Evolutionary conservation across 2,113 vertebrate species (phyloP), one percentile per base, ranked within the genome.

Genomic region (Lycocorax pyrrhopterus): DNA sequence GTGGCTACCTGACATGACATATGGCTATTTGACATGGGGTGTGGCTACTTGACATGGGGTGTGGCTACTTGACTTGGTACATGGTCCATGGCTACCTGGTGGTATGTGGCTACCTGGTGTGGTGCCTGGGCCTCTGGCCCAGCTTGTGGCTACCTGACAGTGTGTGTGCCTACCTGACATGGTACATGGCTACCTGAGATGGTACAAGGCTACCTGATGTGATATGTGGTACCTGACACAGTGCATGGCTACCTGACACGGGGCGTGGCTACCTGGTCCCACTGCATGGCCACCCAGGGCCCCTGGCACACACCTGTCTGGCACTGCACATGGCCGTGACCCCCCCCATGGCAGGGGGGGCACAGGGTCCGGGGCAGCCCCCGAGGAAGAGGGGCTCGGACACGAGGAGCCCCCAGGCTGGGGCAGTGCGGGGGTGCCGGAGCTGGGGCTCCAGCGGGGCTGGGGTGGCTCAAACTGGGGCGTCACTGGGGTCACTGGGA

Each of bases 321-420:
- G 22, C 58, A 8, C 30, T 8, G 49, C 43, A 15, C 43, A 1
- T 2, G 39, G 39, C 39, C 0, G 10, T 5, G n/a, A 14, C n/a
- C 15, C 16, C 16, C 26, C 4, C 30, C 32, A 2, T 4, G 53
- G 62, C 37, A 33, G 6, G n/a, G 49, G 29, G 63, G 39, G 7
- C 44, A 22, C 53, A 44, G 55, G 37, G 60, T 35, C 43, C 6
- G 10, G 12, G 16, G 13, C 21, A 44, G 11, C 22, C 17, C 27
- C 33, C 1, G 4, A 15, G 39, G 18, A 19, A 7, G 16, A 16
- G 55, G 73, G 32, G 32, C 17, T 35, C 1, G 4, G 44, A 26
- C 29, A 10, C 1, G 47, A 29, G 56, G 66, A 49, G 41, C 35
- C 25, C 41, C 75, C 41, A 3, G 75, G 41, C 2, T 17, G 74